phyloP scores from a whole-genome alignment of 2,113 vertebrate species.

The Todiramphus chloris region DNA sequence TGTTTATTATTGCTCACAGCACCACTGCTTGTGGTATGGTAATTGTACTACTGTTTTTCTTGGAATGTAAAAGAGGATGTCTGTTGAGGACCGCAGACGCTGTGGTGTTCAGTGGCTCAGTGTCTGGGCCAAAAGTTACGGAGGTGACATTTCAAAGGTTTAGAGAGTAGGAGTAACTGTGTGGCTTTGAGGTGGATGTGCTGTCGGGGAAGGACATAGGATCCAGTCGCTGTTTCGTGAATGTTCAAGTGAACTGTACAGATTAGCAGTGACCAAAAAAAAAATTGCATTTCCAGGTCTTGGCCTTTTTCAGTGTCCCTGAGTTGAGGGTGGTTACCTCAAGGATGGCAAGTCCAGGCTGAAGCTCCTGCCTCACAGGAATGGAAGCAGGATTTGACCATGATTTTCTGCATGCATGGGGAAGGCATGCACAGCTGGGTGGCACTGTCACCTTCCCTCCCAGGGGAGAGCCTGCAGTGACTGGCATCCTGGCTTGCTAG shows the following conservation, averaged over 20 bases:
- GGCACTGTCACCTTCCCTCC: background rate
- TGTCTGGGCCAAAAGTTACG: background rate
- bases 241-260: background rate
- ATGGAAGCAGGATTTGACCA: background rate
- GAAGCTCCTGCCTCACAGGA: background rate
- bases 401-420: background rate
- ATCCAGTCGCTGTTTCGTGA: background rate
- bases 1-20: background rate
- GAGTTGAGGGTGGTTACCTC: background rate
- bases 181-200: background rate
- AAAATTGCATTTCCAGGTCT: background rate
- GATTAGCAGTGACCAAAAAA: background rate
- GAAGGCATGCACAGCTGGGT: background rate
- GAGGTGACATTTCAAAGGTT: background rate
- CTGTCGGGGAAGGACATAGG: background rate
- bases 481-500: background rate
- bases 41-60: background rate
- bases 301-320: background rate
- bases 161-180: background rate
- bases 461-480: background rate
- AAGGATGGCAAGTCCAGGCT: background rate
- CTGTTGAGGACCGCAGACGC: fast-evolving
- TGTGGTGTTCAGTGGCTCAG: background rate
- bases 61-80: background rate
- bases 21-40: background rate